Evolutionary conservation across 1,140 invertebrate genomes (phyloP), one percentile per base, ranked within the genome.

Genomic region (Plodia interpunctella): DNA sequence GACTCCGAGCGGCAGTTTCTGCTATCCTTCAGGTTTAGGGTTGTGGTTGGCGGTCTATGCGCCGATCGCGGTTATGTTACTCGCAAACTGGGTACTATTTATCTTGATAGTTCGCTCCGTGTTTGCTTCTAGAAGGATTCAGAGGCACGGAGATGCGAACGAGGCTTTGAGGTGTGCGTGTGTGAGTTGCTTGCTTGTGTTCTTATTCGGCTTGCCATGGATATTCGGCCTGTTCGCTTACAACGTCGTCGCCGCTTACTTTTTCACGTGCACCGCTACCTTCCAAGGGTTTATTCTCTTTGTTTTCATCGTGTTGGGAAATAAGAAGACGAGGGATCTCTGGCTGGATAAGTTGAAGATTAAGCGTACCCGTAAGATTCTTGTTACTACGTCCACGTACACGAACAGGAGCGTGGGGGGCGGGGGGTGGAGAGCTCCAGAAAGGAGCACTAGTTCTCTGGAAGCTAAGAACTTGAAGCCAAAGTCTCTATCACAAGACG

Each of bases 261-360:
- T 92, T 5, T 92, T 91, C 64, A 90, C 87, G 35, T 66, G 91
- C 9, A 89, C 87, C 1, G 86, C 82, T 0, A 90, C 90, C 0
- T 81, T 87, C 53, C 91, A 92, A 78, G 91, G 91, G 0, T 87
- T 91, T 32, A 83, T 91, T 10, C 62, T 91, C 35, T 91, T 91
- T 65, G 30, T 91, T 13, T 91, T 92, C 70, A 91, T 91, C 61
- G 83, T 92, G 0, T 35, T 91, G 2, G 84, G 90, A 13, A 91
- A 91, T 66, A 90, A 90, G 56, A 90, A 90, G 68, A 90, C 91
- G 0, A 79, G 90, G 50, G 84, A 88, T 57, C 60, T 91, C 25
- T 92, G 91, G 91, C 67, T 88, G 51, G 84, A 90, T 53, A 83
- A 87, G 56, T 66, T 90, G 44, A 83, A 81, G 72, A 86, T 90